These are phyloP conservation scores for Holotrichia oblita DNA, from an alignment of 1,140 invertebrate genomes.

Conservation along the genomic window DNA sequence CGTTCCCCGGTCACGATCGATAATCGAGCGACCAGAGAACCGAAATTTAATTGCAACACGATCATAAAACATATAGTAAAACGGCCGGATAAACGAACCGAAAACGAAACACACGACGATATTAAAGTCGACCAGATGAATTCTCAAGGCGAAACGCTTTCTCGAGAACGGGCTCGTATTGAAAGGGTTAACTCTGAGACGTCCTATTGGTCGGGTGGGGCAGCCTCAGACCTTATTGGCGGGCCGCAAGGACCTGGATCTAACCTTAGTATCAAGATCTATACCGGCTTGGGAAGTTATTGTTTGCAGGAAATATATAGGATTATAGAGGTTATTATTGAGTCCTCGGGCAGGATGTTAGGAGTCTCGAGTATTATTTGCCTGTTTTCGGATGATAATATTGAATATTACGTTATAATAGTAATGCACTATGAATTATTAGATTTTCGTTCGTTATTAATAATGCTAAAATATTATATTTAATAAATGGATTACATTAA, in stretches of 20 bases:
- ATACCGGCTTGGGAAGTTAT: slow-evolving; percentile 49
- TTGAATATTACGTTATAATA: slow-evolving; percentile 42
- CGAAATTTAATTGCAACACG: slow-evolving; percentile 38
- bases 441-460: not conserved
- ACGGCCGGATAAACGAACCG: slow-evolving; percentile 43
- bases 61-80: slow-evolving; percentile 43
- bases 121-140: slow-evolving; percentile 42
- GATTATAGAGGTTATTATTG: slow-evolving; percentile 51
- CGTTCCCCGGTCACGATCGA: slow-evolving; percentile 34
- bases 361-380: slow-evolving; percentile 36
- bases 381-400: slow-evolving; percentile 41
- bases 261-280: slow-evolving; percentile 59
- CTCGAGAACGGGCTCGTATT: slow-evolving; percentile 9
- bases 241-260: slow-evolving; percentile 56
- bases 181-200: slow-evolving; percentile 52
- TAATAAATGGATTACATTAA: not conserved
- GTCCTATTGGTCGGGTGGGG: slow-evolving; percentile 59
- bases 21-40: slow-evolving; percentile 38
- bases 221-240: slow-evolving; percentile 59
- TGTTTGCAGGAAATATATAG: slow-evolving; percentile 55
- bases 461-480: not conserved
- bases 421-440: slow-evolving; percentile 21
- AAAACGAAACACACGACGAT: slow-evolving; percentile 44
- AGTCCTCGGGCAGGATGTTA: slow-evolving; percentile 45
- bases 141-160: slow-evolving; percentile 28